A percentile compares a stretch with the other conserved stretches of the same genome.
Evolutionary conservation across 2,113 vertebrate species (phyloP).

Genomic region (Buteo buteo): DNA sequence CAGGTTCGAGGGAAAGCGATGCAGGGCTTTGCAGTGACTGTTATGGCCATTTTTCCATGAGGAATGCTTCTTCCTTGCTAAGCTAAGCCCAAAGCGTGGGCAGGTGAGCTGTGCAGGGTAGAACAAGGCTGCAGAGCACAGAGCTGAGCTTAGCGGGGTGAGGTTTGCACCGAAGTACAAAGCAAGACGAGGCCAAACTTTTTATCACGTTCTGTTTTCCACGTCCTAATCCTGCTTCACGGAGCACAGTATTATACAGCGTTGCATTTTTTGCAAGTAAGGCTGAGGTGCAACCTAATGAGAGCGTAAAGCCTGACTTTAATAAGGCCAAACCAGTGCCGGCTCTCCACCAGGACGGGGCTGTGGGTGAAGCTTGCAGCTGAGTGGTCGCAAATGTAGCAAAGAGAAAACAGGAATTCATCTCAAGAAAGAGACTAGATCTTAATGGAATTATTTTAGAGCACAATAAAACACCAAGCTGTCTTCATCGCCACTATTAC

Average conservation of each 20-base stretch:
- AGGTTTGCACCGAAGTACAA: background rate
- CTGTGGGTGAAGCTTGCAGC: background rate
- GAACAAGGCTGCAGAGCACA: background rate
- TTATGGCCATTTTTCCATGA: background rate
- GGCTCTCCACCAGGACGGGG: accelerated
- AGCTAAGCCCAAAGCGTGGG: background rate
- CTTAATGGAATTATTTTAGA: conserved; percentile 17
- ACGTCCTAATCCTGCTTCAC: background rate
- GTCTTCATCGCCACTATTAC: background rate
- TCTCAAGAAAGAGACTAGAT: background rate
- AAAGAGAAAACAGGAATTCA: background rate
- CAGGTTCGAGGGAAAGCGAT: accelerated
- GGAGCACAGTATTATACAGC: background rate
- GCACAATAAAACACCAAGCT: conserved; percentile 17
- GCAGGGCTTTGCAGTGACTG: background rate
- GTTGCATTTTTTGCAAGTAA: background rate
- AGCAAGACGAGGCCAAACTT: background rate
- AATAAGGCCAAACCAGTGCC: background rate
- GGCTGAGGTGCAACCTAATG: background rate
- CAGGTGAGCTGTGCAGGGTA: background rate
- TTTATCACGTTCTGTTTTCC: background rate
- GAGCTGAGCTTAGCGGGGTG: accelerated
- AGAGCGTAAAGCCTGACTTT: background rate
- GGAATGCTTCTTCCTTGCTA: background rate
- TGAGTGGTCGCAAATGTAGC: accelerated